Percentiles rank a stretch among this genome's conserved stretches.
Evolutionary conservation across 2,888 invertebrate genomes (phyloP).

Genomic region (Cerceris rybyensis): DNA sequence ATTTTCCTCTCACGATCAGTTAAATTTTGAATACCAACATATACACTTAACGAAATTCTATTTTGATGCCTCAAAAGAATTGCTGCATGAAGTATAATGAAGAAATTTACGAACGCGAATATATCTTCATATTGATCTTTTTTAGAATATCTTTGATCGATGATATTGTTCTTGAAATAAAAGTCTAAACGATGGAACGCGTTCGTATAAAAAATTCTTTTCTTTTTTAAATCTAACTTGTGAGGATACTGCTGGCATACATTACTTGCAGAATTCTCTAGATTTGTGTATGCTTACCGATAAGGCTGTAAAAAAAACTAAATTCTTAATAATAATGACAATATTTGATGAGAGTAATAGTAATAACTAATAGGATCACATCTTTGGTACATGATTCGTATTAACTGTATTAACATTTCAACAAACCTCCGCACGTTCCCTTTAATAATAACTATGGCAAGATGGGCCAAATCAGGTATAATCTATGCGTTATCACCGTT

Average conservation of each 20-base stretch:
- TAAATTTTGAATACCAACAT: too few relatives aligned
- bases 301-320: constrained; percentile 49
- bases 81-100: too few relatives aligned
- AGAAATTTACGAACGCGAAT: background rate
- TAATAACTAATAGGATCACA: constrained; percentile 65
- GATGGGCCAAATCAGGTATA: constrained; percentile 48
- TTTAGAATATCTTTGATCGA: background rate
- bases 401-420: constrained; percentile 40
- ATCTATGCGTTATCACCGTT: constrained; percentile 34
- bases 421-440: constrained; percentile 32
- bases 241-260: constrained; percentile 9
- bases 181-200: constrained; percentile 6
- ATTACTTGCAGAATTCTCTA: constrained; percentile 25
- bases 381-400: constrained; percentile 64
- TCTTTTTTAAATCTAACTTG: constrained; percentile 1
- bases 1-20: too few relatives aligned
- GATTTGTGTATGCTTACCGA: constrained; percentile 22
- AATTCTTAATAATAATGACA: constrained; percentile 41
- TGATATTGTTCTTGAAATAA: background rate
- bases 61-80: too few relatives aligned
- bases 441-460: constrained; percentile 59
- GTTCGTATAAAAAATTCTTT: constrained; percentile 16
- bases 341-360: constrained; percentile 48
- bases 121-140: background rate
- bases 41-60: too few relatives aligned